Base-by-base conservation (phyloP, 37 sponge, comb jelly and placozoan species). In the Mnemiopsis leidyi region DNA sequence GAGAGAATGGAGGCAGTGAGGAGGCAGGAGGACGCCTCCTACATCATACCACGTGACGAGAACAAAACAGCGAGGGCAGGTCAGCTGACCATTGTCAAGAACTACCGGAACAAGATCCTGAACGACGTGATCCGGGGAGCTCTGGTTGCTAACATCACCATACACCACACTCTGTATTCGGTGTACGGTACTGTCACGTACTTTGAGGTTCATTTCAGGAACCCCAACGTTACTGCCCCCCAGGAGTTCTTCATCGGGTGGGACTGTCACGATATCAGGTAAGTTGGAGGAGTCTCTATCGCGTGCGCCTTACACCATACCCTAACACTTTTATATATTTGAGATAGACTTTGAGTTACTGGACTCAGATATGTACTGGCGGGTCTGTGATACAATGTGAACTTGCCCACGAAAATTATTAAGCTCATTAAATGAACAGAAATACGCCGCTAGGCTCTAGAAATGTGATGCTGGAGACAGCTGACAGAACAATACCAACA, bases 1-100 rank as follows among this genome's bases (percentile, higher is more conserved):
- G 37, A 79, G 29, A 30, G 82, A 33, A 79, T 79, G 82, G 82
- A 79, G 82, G 82, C 82, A 1, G 82, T 79, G 36, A 79, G 82
- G 29, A 23, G 82, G 36, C 0, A 23, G 20, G 30, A 79, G 36
- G 37, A 79, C 82, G 37, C 82, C 36, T 29, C 20, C 36, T 79
- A 79, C 37, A 79, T 79, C 37, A 35, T 79, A 79, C 36, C 82
- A 30, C 82, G 82, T 32, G 82, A 79, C 37, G 82, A 79, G 37
- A 7, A 7, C 82, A 32, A 35, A 36, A 23, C 21, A 32, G 36
- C 13, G 23, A 23, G 82, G 29, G 33, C 35, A 5, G 82, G 37
- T 1, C 82, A 79, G 29, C 82, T 79, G 36, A 79, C 35, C 35
- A 79, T 79, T 34, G 36, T 79, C 3, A 32, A 79, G 37, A 79